Conservation (phyloP, 2,113 vertebrate genomes). For the Ptychochromis oligacanthus region DNA sequence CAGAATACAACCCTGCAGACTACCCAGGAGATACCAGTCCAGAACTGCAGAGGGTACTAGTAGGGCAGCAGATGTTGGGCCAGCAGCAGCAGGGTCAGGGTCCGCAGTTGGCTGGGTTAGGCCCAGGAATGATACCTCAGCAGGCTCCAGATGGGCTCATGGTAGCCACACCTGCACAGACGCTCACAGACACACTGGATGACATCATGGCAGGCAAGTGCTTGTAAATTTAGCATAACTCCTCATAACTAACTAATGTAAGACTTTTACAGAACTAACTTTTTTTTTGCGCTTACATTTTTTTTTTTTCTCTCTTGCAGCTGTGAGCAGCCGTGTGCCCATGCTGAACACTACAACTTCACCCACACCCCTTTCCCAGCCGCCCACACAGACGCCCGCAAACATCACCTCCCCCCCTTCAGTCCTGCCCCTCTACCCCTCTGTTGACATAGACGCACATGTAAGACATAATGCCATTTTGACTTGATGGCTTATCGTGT, state of each 20-base stretch:
- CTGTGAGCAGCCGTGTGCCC: slow-evolving; percentile 95
- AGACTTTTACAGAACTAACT: neutral
- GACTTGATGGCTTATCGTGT: neutral
- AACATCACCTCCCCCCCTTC: slow-evolving; percentile 87
- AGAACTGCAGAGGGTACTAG: slow-evolving; percentile 93
- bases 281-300: neutral
- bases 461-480: slow-evolving; percentile 78
- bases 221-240: slow-evolving; percentile 1
- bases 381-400: slow-evolving; percentile 83
- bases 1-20: slow-evolving; percentile 91
- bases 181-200: slow-evolving; percentile 98
- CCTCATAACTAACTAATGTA: neutral
- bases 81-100: slow-evolving; percentile 67
- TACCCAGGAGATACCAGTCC: slow-evolving; percentile 89
- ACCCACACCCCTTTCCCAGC: slow-evolving; percentile 80
- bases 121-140: slow-evolving; percentile 89
- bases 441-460: slow-evolving; percentile 97
- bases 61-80: slow-evolving; percentile 85
- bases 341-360: slow-evolving; percentile 87
- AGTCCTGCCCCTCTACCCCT: slow-evolving; percentile 91
- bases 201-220: slow-evolving; percentile 98
- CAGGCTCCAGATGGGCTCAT: slow-evolving; percentile 84
- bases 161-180: slow-evolving; percentile 79
- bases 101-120: slow-evolving; percentile 86
- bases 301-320: slow-evolving; percentile 73